Percentiles rank a stretch among this genome's conserved stretches.
phyloP scores from a whole-genome alignment of 2,113 vertebrate genomes.

The Cinclus mexicanus region DNA sequence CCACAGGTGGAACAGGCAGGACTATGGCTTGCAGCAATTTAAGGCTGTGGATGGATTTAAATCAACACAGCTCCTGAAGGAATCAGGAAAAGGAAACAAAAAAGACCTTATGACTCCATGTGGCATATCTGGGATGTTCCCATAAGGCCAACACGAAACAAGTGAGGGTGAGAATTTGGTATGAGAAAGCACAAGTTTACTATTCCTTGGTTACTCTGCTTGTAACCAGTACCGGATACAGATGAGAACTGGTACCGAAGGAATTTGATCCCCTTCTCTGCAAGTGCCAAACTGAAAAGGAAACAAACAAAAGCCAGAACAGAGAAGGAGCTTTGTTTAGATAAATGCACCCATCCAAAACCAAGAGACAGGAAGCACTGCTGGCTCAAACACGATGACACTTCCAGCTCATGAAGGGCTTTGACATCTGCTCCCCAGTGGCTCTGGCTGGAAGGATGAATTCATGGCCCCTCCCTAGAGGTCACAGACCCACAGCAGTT shows the following conservation, averaged over 20 bases:
- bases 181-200: background rate
- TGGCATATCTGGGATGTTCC: background rate
- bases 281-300: background rate
- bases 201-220: background rate
- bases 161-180: background rate
- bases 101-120: background rate
- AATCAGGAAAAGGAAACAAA: background rate
- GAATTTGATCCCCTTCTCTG: background rate
- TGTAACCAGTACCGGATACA: background rate
- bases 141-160: background rate
- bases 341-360: conserved; percentile 9
- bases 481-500: background rate
- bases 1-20: background rate
- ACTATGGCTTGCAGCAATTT: background rate
- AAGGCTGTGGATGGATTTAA: background rate
- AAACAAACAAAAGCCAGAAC: background rate
- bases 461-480: background rate
- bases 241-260: background rate
- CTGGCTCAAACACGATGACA: background rate
- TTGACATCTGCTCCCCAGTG: conserved; percentile 7
- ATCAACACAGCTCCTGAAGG: background rate
- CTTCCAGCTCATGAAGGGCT: background rate
- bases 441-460: background rate
- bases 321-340: background rate
- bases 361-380: background rate